Evolutionary conservation across 2,888 invertebrate genomes (phyloP), one percentile per base, ranked within the genome.

Genomic region (Scaptomyza parva): DNA sequence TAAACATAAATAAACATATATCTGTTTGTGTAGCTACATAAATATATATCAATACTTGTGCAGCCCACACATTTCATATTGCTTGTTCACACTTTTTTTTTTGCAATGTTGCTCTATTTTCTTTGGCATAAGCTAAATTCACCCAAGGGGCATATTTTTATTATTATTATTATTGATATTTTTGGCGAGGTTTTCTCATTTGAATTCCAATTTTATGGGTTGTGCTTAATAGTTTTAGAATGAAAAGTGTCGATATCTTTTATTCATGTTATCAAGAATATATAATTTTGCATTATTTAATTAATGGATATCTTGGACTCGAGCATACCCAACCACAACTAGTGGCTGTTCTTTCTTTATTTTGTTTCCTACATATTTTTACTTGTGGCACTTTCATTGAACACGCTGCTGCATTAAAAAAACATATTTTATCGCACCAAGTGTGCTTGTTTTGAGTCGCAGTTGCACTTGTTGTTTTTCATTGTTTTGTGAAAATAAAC

Each of bases 331-430:
- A 2, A 0, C 5, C 20, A 7, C 2, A n/a, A 47, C 33, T 20
- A 24, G 12, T 24, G 20, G 20, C 28, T 9, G 5, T 9, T 65
- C 14, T 20, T 33, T 14, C 12, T 30, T 14, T n/a, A 24, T 11
- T 17, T 8, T 14, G 30, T 39, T 40, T 24, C 51, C 8, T 50
- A 22, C 60, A 41, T 70, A 50, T 52, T 78, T 67, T 73, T 51
- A 64, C 68, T 70, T 76, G 60, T 71, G 64, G 71, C 69, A 70
- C 73, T 75, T 81, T 79, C 60, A 79, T 70, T 67, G 79, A 84
- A 82, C 78, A 79, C 63, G 65, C 62, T 68, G 44, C 64, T 82
- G 75, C 73, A 76, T 86, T 84, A 78, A 73, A 86, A 82, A 86
- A 76, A 81, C 78, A 83, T 78, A 72, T 74, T 83, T 86, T 80